Conservation (phyloP, 2,888 invertebrate genomes). For the Tromatobia lineatoria region DNA sequence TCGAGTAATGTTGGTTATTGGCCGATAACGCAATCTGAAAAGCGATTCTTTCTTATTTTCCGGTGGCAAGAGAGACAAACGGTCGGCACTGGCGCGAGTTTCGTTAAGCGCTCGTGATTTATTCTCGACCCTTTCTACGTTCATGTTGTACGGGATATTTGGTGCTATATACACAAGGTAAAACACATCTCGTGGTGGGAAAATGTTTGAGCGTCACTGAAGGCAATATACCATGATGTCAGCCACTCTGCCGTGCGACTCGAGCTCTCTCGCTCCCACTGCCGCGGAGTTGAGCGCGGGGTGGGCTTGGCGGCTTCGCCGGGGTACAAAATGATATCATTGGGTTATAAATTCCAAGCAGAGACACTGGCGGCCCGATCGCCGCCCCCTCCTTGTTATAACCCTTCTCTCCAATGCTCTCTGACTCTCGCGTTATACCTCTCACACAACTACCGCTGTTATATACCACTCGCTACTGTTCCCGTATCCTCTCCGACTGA, state of each 20-base stretch:
- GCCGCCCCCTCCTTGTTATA: conserved; percentile 78
- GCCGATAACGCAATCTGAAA: conserved; percentile 58
- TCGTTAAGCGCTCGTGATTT: conserved; percentile 76
- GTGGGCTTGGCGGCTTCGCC: conserved; percentile 81
- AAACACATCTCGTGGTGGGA: conserved; percentile 64
- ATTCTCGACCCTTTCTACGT: conserved; percentile 65
- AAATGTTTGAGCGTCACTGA: conserved; percentile 84
- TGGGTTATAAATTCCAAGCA: conserved; percentile 85
- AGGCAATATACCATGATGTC: conserved; percentile 84
- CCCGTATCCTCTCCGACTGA: conserved; percentile 54
- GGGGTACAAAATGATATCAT: conserved; percentile 85
- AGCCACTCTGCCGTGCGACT: conserved; percentile 80
- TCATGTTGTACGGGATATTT: conserved; percentile 51
- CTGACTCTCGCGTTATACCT: conserved; percentile 68
- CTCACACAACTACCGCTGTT: conserved; percentile 1
- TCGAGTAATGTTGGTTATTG: conserved; percentile 55
- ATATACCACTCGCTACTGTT: conserved; percentile 62
- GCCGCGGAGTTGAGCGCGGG: conserved; percentile 69
- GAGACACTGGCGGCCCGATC: conserved; percentile 83
- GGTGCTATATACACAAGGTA: conserved; percentile 49
- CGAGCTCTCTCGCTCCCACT: conserved; percentile 61
- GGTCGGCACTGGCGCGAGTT: conserved; percentile 70
- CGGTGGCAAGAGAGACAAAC: conserved; percentile 64
- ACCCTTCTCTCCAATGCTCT: conserved; percentile 75
- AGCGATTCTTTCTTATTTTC: conserved; percentile 58